Conservation (phyloP, 1,140 invertebrate genomes). For the Tetraneura akinire region DNA sequence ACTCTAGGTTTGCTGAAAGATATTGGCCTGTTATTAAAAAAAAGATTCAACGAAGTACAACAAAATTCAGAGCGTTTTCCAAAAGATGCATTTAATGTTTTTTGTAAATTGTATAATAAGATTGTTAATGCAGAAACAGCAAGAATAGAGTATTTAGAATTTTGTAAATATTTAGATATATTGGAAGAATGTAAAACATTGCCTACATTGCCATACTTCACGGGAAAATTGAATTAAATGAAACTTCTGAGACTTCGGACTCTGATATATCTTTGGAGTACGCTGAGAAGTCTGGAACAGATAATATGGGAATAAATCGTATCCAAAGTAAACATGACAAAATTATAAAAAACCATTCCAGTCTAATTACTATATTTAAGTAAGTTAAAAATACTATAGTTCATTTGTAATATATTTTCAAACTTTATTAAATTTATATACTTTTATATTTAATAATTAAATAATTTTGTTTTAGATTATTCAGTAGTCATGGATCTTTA, state of each 20-base stretch:
- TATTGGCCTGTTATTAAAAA: background rate
- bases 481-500: background rate
- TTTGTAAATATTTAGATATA: background rate
- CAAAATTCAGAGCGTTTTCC: background rate
- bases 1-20: background rate
- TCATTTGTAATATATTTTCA: background rate
- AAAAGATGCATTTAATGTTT: background rate
- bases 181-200: background rate
- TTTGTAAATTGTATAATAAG: background rate
- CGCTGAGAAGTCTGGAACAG: background rate
- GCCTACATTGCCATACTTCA: background rate
- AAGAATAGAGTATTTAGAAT: background rate
- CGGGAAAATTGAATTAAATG: background rate
- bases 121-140: background rate
- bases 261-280: background rate
- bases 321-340: background rate
- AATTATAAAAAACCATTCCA: background rate
- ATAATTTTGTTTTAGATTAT: slow-evolving; percentile 3
- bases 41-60: background rate
- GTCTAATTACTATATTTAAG: background rate
- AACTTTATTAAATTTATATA: background rate
- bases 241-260: too few species aligned
- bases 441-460: background rate
- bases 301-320: background rate
- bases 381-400: background rate